These are phyloP conservation scores for Nowickia ferox DNA, from an alignment of 2,888 invertebrate genomes.

Conservation along the genomic window DNA sequence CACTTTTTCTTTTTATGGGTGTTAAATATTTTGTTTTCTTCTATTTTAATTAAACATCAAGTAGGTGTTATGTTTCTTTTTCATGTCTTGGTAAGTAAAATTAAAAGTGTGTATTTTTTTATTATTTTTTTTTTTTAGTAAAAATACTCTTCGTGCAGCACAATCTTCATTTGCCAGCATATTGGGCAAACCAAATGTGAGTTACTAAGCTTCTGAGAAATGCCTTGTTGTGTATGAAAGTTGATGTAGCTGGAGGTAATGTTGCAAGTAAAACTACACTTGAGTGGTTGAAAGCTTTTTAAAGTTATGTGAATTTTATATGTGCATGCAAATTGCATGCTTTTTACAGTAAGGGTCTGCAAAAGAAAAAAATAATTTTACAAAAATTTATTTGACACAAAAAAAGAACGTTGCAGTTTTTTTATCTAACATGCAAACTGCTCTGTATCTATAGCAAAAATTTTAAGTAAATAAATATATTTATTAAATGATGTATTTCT, in stretches of 20 bases:
- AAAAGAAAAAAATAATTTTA: too few species aligned
- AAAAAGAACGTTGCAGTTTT: too few species aligned
- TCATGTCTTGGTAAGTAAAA: constrained; percentile 66
- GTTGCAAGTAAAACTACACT: constrained; percentile 27
- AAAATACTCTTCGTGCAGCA: constrained; percentile 55
- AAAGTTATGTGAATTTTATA: neutral
- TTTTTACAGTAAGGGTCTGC: too few species aligned
- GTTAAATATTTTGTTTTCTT: constrained; percentile 49
- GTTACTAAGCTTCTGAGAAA: constrained; percentile 53
- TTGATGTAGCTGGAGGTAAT: neutral
- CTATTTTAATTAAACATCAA: constrained; percentile 51
- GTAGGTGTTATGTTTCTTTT: constrained; percentile 45
- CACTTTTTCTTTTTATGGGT: constrained; percentile 34
- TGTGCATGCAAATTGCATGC: too few species aligned
- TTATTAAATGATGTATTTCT: too few species aligned
- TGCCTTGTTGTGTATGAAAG: constrained; percentile 37
- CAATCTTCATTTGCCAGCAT: constrained; percentile 4
- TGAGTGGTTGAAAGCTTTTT: constrained; percentile 42
- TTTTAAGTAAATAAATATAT: too few species aligned
- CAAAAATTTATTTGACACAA: too few species aligned
- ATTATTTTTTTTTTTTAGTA: constrained; percentile 52
- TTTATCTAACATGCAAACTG: too few species aligned
- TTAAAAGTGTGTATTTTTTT: constrained; percentile 65
- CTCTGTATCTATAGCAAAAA: too few species aligned
- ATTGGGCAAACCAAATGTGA: constrained; percentile 1